Evolutionary conservation across 92 coral and sea anemone species (phyloP).

Genomic region (Epizoanthus fatuus): DNA sequence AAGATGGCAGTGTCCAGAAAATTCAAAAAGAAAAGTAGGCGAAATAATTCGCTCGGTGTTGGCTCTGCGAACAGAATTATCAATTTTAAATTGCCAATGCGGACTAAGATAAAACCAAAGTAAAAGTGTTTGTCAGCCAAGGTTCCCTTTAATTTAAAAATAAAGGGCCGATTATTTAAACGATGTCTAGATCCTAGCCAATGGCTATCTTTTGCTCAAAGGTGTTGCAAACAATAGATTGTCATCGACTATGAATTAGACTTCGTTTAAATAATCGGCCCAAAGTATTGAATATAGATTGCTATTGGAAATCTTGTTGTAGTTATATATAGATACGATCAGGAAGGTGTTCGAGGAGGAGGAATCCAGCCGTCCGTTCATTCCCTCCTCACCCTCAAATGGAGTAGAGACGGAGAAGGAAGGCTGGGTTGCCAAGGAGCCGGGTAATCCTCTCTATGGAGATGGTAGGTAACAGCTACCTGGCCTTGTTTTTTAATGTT

Average conservation of each 20-base stretch:
- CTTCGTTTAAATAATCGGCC: background rate
- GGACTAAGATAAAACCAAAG: background rate
- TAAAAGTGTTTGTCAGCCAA: background rate
- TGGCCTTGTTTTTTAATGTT: background rate
- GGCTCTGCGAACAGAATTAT: too few relatives aligned
- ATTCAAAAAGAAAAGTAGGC: too few relatives aligned
- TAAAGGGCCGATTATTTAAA: too few relatives aligned
- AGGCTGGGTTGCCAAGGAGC: constrained; percentile 93
- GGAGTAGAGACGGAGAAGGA: constrained; percentile 92
- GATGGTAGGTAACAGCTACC: constrained; percentile 75
- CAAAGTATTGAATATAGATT: background rate
- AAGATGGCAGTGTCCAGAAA: too few relatives aligned
- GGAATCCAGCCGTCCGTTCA: constrained; percentile 84
- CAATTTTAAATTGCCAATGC: too few relatives aligned
- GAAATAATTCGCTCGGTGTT: too few relatives aligned
- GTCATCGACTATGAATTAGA: background rate
- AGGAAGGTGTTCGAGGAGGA: constrained; percentile 74
- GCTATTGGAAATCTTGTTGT: background rate
- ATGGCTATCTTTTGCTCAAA: too few relatives aligned
- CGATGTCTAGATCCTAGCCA: too few relatives aligned
- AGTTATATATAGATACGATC: constrained; percentile 92
- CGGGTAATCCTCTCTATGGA: constrained; percentile 91
- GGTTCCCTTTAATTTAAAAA: background rate
- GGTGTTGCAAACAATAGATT: too few relatives aligned
- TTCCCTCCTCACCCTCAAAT: constrained; percentile 96